Evolutionary conservation across 2,797 vertebrate genomes (phyloP), one percentile per base, ranked within the genome.

Genomic region (Pelobates cultripes): DNA sequence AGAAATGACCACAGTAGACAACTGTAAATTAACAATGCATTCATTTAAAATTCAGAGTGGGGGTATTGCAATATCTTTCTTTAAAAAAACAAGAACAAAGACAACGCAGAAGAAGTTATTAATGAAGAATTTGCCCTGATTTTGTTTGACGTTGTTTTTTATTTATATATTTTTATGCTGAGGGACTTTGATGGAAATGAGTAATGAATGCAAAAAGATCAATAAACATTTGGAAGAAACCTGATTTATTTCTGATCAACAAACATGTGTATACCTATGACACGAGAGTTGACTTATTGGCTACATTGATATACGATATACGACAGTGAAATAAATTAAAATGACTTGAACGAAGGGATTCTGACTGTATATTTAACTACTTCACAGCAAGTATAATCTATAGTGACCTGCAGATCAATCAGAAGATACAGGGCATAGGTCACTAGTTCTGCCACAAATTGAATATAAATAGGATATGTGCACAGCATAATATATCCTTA

Each of bases 321-420:
- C 7, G 28, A n/a, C 61, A 40, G 61, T 64, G 61, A 41, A n/a
- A 64, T 64, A 7, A 17, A 64, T 64, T 64, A 64, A 40, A 64
- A 64, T 4, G n/a, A 64, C 14, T 28, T 64, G 7, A 64, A 40
- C 5, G 61, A 17, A 64, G 28, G n/a, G 61, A 64, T 40, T 40
- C 17, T 3, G 17, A 64, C n/a, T 10, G 28, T 64, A 40, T 28
- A 64, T 64, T 17, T 64, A 64, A 64, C 57, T 17, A n/a, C 57
- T 61, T 61, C 57, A 64, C 28, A 14, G 61, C 61, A 64, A 64
- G n/a, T 17, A 28, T 14, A 64, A 64, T 64, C 61, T n/a, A 64
- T 64, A 64, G 61, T 64, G 61, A 64, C 61, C n/a, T 40, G n/a
- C 15, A 28, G 61, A 64, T 64, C 61, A 64, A 64, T 64, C 57